Evolutionary conservation across 2,113 vertebrate species (phyloP).

Genomic region (Alces alces): DNA sequence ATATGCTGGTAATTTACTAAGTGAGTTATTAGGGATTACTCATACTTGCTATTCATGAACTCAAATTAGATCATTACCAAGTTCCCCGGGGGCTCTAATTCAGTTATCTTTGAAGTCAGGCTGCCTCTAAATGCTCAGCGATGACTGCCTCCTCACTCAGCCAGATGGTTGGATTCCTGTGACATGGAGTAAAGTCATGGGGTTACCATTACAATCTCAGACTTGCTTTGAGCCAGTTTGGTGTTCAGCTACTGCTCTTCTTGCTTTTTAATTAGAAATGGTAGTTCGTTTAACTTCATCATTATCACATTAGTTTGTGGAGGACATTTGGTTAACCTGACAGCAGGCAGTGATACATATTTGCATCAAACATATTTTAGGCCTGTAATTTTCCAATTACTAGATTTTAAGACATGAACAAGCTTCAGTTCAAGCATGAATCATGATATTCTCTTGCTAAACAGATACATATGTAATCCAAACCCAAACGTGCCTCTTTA

Average conservation of each 20-base stretch:
- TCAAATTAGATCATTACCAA: slow-evolving; percentile 32
- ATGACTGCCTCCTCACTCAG: not conserved
- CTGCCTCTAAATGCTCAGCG: not conserved
- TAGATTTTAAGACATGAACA: slow-evolving; percentile 39
- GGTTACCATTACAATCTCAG: not conserved
- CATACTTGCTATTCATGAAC: slow-evolving; percentile 48
- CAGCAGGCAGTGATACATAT: not conserved
- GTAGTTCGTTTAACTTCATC: slow-evolving; percentile 8
- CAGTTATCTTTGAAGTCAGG: slow-evolving; percentile 43
- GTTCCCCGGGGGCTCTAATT: slow-evolving; percentile 36
- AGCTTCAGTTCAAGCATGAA: slow-evolving; percentile 6
- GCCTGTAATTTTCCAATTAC: slow-evolving; percentile 45
- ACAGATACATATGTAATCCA: not conserved
- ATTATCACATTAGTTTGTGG: slow-evolving; percentile 15
- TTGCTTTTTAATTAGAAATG: slow-evolving; percentile 53
- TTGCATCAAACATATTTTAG: slow-evolving; percentile 48
- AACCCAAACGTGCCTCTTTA: not conserved
- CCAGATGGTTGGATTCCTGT: not conserved
- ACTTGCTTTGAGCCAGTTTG: not conserved
- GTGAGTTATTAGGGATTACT: slow-evolving; percentile 47
- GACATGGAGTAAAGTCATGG: not conserved
- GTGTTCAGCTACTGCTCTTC: not conserved
- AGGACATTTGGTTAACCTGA: slow-evolving; percentile 13
- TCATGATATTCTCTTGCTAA: slow-evolving; percentile 12
- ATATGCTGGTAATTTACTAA: slow-evolving; percentile 8